A percentile compares a stretch with the other conserved stretches of the same genome.
phyloP scores from a whole-genome alignment of 2,888 invertebrate species.

The Petrolisthes cinctipes region DNA sequence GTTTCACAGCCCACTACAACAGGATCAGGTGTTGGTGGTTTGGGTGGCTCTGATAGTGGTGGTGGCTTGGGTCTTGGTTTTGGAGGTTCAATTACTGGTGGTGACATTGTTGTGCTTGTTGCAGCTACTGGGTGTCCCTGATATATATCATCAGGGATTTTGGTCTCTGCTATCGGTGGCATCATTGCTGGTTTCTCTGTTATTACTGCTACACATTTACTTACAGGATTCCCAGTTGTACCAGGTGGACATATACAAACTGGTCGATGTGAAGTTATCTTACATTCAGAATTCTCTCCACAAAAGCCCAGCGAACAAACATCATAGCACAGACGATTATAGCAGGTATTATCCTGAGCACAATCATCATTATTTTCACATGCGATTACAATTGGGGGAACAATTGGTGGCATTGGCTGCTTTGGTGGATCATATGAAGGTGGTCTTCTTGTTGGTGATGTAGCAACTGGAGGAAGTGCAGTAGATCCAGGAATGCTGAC shows the following conservation, averaged over 20 bases:
- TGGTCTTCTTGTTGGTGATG: constrained; percentile 12
- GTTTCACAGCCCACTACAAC: constrained; percentile 57
- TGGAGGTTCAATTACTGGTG: constrained; percentile 23
- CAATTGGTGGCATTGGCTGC: constrained; percentile 14
- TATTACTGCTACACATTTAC: constrained; percentile 50
- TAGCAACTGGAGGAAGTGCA: constrained; percentile 3
- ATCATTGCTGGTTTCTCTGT: constrained; percentile 43
- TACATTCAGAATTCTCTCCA: constrained; percentile 84
- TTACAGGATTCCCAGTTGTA: constrained; percentile 81
- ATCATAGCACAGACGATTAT: constrained; percentile 70
- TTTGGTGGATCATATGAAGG: neutral
- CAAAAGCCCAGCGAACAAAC: constrained; percentile 79
- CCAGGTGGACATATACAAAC: constrained; percentile 87
- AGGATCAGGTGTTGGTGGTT: constrained; percentile 50
- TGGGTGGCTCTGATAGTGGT: constrained; percentile 37
- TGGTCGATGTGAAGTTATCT: constrained; percentile 85
- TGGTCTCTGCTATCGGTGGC: constrained; percentile 36
- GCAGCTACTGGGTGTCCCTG: neutral
- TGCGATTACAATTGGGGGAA: constrained; percentile 41
- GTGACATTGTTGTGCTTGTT: neutral
- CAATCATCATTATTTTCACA: constrained; percentile 63
- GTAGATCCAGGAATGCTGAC: constrained; percentile 37
- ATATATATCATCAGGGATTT: constrained; percentile 10
- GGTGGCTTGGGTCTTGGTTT: constrained; percentile 35
- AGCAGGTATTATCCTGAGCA: constrained; percentile 54